Conservation (phyloP, 2,113 vertebrate species). For the Mystacornis crossleyi region DNA sequence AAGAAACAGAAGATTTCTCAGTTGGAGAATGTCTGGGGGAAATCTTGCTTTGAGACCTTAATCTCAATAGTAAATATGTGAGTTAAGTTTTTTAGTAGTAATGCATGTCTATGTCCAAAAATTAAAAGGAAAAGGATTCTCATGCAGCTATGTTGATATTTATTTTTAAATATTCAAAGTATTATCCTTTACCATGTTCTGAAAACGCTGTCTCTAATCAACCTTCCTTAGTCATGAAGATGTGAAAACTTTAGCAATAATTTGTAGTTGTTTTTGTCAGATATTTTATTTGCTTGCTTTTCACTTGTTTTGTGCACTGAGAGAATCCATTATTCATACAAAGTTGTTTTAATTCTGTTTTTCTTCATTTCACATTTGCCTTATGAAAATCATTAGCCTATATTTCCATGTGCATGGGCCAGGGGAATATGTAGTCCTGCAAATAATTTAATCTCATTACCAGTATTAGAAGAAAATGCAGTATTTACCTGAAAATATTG, state of each 20-base stretch:
- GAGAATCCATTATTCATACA: not conserved
- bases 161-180: not conserved
- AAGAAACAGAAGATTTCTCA: not conserved
- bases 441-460: not conserved
- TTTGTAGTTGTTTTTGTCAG: not conserved
- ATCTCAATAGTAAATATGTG: not conserved
- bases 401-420: not conserved
- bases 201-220: not conserved
- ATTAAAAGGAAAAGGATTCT: not conserved
- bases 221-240: not conserved
- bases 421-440: not conserved
- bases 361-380: not conserved
- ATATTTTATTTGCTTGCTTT: not conserved
- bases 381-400: not conserved
- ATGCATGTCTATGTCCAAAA: not conserved
- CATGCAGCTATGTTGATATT: accelerated
- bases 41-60: not conserved
- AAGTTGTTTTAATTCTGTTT: not conserved
- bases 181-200: not conserved
- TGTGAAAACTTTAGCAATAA: not conserved
- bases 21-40: not conserved
- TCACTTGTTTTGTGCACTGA: not conserved
- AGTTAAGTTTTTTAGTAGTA: not conserved
- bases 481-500: not conserved
- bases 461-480: not conserved